Evolutionary conservation across 2,113 vertebrate genomes (phyloP).

Genomic region (Hippocampus mohnikei): DNA sequence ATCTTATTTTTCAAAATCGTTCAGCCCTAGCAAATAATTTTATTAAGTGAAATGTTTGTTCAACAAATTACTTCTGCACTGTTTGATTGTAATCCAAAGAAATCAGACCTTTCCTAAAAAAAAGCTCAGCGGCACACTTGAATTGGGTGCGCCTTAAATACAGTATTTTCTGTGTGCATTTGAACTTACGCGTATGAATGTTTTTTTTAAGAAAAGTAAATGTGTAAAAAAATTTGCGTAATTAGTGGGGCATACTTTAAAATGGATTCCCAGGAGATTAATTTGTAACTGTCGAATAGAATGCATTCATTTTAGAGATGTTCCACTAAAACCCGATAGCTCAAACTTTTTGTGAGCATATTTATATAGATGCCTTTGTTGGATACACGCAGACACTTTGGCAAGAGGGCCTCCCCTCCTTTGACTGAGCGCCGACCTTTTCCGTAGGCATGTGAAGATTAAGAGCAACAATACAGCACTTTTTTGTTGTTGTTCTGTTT

Average conservation of each 20-base stretch:
- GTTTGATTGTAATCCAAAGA: too few relatives aligned
- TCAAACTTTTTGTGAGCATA: neutral
- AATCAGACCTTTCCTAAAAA: too few relatives aligned
- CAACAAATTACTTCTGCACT: too few relatives aligned
- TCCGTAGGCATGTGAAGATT: slow-evolving; percentile 74
- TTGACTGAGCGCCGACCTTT: slow-evolving; percentile 23
- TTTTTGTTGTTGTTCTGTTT: slow-evolving; percentile 10
- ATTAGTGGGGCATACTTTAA: too few relatives aligned
- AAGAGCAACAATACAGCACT: slow-evolving; percentile 76
- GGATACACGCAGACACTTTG: slow-evolving; percentile 76
- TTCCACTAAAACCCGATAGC: neutral
- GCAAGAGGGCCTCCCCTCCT: slow-evolving; percentile 41
- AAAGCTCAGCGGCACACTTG: too few relatives aligned
- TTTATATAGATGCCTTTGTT: slow-evolving; percentile 55
- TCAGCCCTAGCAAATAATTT: too few relatives aligned
- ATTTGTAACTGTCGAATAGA: neutral
- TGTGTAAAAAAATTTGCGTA: too few relatives aligned
- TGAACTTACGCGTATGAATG: neutral
- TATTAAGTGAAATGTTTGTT: too few relatives aligned
- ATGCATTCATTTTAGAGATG: neutral
- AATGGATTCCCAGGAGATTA: neutral
- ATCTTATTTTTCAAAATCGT: too few relatives aligned
- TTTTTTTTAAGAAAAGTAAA: too few relatives aligned
- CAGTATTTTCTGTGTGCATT: neutral
- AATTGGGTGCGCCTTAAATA: neutral